phyloP scores from a whole-genome alignment of 2,888 invertebrate species.

The Cheilosia urbana region DNA sequence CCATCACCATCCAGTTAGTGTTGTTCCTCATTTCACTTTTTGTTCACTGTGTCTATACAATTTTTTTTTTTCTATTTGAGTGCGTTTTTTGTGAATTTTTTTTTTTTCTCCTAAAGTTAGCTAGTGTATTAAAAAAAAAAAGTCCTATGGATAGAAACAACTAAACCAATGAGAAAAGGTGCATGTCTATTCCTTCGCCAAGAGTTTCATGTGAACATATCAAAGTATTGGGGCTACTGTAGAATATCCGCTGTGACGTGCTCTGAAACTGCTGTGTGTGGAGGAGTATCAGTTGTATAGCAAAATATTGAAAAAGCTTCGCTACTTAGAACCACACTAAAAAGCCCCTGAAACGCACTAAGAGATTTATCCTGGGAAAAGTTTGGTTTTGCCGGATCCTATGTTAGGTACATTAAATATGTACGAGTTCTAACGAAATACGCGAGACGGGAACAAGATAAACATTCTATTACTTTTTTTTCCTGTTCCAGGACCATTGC shows the following conservation, averaged over 20 bases:
- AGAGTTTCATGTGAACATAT: slow-evolving; percentile 35
- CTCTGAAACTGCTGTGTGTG: slow-evolving; percentile 27
- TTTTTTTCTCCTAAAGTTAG: slow-evolving; percentile 42
- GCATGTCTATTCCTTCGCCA: slow-evolving; percentile 15
- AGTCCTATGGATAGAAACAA: slow-evolving; percentile 23
- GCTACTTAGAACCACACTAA: slow-evolving; percentile 36
- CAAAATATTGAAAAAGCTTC: slow-evolving; percentile 48
- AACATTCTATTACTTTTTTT: slow-evolving; percentile 60
- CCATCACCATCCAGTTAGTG: slow-evolving; percentile 41
- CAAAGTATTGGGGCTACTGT: slow-evolving; percentile 38
- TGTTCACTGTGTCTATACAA: slow-evolving; percentile 26
- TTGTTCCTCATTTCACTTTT: slow-evolving; percentile 36
- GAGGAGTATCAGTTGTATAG: slow-evolving; percentile 24
- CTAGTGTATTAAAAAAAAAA: slow-evolving; percentile 19
- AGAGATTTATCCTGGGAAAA: slow-evolving; percentile 47
- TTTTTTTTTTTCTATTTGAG: slow-evolving; percentile 33
- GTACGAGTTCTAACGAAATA: slow-evolving; percentile 42
- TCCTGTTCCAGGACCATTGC: slow-evolving; percentile 42
- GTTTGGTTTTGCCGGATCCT: slow-evolving; percentile 47
- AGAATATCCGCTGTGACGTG: slow-evolving; percentile 13
- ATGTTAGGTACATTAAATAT: slow-evolving; percentile 44
- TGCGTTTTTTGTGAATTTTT: slow-evolving; percentile 22
- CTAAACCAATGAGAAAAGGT: slow-evolving; percentile 27
- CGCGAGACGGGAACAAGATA: slow-evolving; percentile 39
- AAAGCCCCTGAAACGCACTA: slow-evolving; percentile 40